phyloP scores from a whole-genome alignment of 2,113 vertebrate genomes.

The Camelus dromedarius region DNA sequence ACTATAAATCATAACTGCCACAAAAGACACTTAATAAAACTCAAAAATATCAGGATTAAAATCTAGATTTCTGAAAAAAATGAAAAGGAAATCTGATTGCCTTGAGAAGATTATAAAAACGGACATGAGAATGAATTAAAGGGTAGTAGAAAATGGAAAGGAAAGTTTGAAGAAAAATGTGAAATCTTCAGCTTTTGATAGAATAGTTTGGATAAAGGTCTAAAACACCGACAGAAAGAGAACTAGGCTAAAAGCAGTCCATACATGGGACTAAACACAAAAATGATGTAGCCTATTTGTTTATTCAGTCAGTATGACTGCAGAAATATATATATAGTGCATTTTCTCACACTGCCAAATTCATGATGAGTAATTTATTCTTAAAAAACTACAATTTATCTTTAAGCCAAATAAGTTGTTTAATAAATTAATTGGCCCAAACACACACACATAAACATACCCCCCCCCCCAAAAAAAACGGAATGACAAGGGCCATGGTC shows the following conservation, averaged over 20 bases:
- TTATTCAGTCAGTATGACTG: conserved; percentile 41
- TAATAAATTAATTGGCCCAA: conserved; percentile 52
- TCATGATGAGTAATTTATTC: conserved; percentile 71
- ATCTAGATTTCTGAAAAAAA: conserved; percentile 47
- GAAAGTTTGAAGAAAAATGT: conserved; percentile 15
- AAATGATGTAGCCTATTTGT: conserved; percentile 17
- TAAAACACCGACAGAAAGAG: conserved; percentile 51
- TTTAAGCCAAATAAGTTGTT: conserved; percentile 70
- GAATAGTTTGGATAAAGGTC: conserved; percentile 38
- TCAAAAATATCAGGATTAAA: conserved; percentile 36
- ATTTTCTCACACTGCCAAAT: conserved; percentile 59
- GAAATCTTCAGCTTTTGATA: conserved; percentile 11
- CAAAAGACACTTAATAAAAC: conserved; percentile 32
- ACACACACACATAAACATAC: conserved; percentile 2
- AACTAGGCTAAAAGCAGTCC: background rate
- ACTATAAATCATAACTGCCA: conserved; percentile 40
- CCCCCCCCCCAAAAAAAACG: background rate
- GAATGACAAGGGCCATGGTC: conserved; percentile 70
- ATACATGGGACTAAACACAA: conserved; percentile 7
- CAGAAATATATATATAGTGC: conserved; percentile 2
- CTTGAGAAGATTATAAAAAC: conserved; percentile 38
- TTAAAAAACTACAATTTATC: conserved; percentile 62
- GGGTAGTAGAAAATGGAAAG: background rate
- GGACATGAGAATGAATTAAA: conserved; percentile 59
- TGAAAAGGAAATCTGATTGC: background rate